Evolutionary conservation across 2,113 vertebrate genomes (phyloP).

Genomic region (Alectura lathami): DNA sequence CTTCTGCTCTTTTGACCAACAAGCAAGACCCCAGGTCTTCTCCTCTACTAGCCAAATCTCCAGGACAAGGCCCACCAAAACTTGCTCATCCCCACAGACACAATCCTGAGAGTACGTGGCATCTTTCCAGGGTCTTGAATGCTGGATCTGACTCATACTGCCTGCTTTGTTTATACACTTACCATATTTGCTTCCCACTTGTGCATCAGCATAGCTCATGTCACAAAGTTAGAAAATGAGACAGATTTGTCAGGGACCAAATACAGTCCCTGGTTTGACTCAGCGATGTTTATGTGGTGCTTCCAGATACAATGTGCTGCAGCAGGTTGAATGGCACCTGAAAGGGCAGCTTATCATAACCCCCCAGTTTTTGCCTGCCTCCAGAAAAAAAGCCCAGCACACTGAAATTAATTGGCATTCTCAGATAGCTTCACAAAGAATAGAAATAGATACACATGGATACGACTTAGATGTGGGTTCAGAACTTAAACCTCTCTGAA

Average conservation of each 20-base stretch:
- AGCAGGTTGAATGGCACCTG: neutral
- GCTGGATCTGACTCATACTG: slow-evolving; percentile 51
- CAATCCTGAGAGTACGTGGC: neutral
- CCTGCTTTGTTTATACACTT: slow-evolving; percentile 35
- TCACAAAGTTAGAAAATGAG: slow-evolving; percentile 49
- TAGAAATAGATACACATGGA: neutral
- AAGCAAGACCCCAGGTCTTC: neutral
- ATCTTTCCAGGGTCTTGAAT: neutral
- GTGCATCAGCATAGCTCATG: slow-evolving; percentile 10
- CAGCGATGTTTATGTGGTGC: slow-evolving; percentile 15
- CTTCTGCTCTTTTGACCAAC: neutral
- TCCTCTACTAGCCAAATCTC: neutral
- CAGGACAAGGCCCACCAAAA: neutral
- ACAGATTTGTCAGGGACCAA: slow-evolving; percentile 36
- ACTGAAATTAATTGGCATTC: neutral
- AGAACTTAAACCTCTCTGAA: neutral
- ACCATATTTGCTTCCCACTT: slow-evolving; percentile 41
- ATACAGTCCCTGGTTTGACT: slow-evolving; percentile 47
- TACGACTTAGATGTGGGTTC: neutral
- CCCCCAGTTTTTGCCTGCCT: neutral
- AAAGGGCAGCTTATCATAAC: neutral
- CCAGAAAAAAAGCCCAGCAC: neutral
- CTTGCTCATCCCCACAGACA: neutral
- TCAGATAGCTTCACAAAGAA: neutral
- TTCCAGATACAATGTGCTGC: neutral